These are phyloP conservation scores for Metacarcinus magister DNA, from an alignment of 2,888 invertebrate genomes.

Conservation along the genomic window DNA sequence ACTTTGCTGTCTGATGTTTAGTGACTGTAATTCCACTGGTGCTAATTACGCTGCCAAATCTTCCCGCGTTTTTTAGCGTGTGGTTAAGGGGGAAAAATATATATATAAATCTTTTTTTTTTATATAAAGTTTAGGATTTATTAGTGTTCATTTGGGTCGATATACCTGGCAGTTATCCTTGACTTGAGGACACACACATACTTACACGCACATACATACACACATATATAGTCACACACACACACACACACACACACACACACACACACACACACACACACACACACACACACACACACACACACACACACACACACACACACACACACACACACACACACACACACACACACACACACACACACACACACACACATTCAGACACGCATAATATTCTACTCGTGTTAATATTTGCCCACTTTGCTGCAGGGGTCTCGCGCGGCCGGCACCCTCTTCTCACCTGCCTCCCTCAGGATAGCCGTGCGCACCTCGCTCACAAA, in stretches of 20 bases:
- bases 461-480: not conserved
- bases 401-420: not conserved
- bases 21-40: not conserved
- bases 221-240: not conserved
- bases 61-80: not conserved
- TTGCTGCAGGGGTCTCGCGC: not conserved
- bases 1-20: not conserved
- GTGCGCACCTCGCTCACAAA: not conserved
- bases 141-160: not conserved
- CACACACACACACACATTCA: conserved; percentile 26
- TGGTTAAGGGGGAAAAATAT: not conserved
- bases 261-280: too few species aligned
- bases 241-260: conserved; percentile 20
- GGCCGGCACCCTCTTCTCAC: not conserved
- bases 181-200: too few species aligned
- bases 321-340: conserved; percentile 26
- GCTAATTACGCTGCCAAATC: not conserved
- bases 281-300: not conserved
- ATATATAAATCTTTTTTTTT: not conserved
- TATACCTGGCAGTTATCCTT: not conserved
- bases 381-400: not conserved
- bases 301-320: not conserved
- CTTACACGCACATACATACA: not conserved
- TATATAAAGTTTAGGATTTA: not conserved
- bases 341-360: conserved; percentile 26